Conservation (phyloP, 2,113 vertebrate species). For the Seriola aureovittata region DNA sequence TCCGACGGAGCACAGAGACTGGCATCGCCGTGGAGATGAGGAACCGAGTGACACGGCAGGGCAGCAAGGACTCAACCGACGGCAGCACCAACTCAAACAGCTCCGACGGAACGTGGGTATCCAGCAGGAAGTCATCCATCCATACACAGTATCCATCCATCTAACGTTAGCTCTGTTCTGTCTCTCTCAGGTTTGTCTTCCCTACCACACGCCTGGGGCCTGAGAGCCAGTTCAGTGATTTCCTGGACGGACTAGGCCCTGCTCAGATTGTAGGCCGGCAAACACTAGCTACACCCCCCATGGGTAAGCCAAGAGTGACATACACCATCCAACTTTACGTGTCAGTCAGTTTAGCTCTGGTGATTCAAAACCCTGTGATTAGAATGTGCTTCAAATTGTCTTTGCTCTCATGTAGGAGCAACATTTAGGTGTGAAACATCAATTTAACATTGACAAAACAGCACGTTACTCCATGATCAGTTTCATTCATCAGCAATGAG, state of each 20-base stretch:
- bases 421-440: not conserved
- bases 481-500: not conserved
- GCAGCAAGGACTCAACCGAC: constrained; percentile 96
- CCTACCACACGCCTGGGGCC: constrained; percentile 93
- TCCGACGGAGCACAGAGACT: constrained; percentile 96
- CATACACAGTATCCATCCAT: not conserved
- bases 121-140: not conserved
- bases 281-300: constrained; percentile 94
- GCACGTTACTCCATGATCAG: not conserved
- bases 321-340: not conserved
- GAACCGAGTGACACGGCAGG: constrained; percentile 94
- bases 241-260: constrained; percentile 96
- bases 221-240: constrained; percentile 98
- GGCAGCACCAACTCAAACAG: constrained; percentile 99
- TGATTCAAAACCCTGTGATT: not conserved
- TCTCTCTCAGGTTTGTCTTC: constrained; percentile 92
- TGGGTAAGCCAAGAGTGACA: constrained; percentile 87
- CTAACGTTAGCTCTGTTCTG: not conserved
- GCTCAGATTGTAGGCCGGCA: constrained; percentile 98
- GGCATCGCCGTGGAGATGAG: constrained; percentile 99
- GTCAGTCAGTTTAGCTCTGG: constrained; percentile 3
- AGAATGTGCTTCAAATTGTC: not conserved
- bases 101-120: constrained; percentile 96
- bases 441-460: not conserved
- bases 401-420: not conserved